Evolutionary conservation across 1,140 invertebrate species (phyloP).

Genomic region (Lordiphosa stackelbergi): DNA sequence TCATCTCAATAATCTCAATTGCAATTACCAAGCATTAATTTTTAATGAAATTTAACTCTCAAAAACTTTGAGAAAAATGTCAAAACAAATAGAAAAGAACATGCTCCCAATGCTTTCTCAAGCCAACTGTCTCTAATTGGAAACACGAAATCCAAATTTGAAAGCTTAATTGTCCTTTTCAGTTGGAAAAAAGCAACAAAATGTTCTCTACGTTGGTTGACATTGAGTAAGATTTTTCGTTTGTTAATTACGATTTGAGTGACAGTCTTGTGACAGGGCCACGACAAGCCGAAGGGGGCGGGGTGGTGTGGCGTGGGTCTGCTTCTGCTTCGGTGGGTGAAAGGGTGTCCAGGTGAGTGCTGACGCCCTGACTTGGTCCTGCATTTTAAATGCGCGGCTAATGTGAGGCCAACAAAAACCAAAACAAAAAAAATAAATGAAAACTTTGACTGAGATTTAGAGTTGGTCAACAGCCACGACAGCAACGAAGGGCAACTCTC

Average conservation of each 20-base stretch:
- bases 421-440: neutral
- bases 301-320: slow-evolving; percentile 2
- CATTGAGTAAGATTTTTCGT: slow-evolving; percentile 45
- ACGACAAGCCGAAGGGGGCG: slow-evolving; percentile 14
- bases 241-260: slow-evolving; percentile 75
- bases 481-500: slow-evolving; percentile 1
- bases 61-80: slow-evolving; percentile 36
- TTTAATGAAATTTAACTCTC: slow-evolving; percentile 8
- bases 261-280: slow-evolving; percentile 73
- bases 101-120: slow-evolving; percentile 1
- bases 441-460: slow-evolving; percentile 65
- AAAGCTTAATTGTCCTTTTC: slow-evolving; percentile 53
- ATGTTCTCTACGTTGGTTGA: slow-evolving; percentile 32
- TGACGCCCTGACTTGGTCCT: slow-evolving; percentile 35
- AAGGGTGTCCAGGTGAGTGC: slow-evolving; percentile 64
- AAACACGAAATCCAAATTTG: slow-evolving; percentile 35
- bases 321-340: slow-evolving; percentile 45
- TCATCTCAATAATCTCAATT: no score
- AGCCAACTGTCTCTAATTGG: slow-evolving; percentile 52
- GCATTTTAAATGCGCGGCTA: slow-evolving; percentile 70
- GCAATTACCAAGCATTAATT: neutral
- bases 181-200: slow-evolving; percentile 53
- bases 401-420: slow-evolving; percentile 43
- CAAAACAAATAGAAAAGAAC: slow-evolving; percentile 24
- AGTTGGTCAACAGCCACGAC: slow-evolving; percentile 51